Conservation (phyloP, 2,113 vertebrate genomes). For the Acrocephalus arundinaceus region DNA sequence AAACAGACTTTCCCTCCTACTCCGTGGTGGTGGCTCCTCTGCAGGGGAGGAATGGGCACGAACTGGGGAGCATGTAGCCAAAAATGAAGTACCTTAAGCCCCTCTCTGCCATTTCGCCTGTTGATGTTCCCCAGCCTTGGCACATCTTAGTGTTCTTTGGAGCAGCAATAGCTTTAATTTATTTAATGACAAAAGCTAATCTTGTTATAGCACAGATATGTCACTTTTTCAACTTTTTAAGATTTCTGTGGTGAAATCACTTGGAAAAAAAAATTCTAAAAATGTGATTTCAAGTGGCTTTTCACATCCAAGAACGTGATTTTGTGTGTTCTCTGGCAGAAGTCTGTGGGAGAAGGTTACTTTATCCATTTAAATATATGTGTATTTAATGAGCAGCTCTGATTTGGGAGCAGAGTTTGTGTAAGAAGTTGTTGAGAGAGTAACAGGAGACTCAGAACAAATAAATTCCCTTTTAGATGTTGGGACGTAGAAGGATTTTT, state of each 20-base stretch:
- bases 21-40: rapidly evolving
- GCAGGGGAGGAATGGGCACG: rapidly evolving
- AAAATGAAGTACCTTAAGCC: background rate
- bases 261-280: background rate
- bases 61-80: background rate
- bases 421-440: background rate
- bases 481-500: background rate
- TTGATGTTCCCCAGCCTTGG: conserved; percentile 1
- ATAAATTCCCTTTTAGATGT: background rate
- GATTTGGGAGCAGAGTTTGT: background rate
- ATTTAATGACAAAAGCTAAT: conserved; percentile 39
- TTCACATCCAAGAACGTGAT: background rate
- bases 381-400: background rate
- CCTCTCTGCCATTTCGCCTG: background rate
- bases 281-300: background rate
- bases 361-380: background rate
- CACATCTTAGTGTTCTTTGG: background rate
- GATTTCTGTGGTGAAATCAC: background rate
- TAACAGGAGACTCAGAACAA: background rate
- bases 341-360: background rate
- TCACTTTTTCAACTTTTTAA: conserved; percentile 3
- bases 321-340: background rate
- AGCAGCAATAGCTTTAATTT: conserved; percentile 20
- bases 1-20: background rate
- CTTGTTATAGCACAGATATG: background rate